Evolutionary conservation across 2,113 vertebrate genomes (phyloP), one percentile per base, ranked within the genome.

Genomic region (Connochaetes taurinus): DNA sequence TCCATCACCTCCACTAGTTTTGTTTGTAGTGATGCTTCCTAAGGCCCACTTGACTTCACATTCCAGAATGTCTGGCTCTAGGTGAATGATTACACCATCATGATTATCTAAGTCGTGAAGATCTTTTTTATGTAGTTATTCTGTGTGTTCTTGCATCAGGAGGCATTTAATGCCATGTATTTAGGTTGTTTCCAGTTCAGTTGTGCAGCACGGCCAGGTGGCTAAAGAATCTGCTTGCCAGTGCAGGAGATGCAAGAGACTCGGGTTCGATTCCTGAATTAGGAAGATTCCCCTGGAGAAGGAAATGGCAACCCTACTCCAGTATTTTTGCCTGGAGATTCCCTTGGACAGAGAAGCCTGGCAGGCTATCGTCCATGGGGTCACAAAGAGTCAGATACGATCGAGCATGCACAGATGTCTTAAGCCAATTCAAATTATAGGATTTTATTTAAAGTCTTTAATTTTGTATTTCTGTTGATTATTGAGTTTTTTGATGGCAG

Each of bases 401-500:
- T 25, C 25, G 36, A 74, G 36, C 67, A 74, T 74, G 36, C 67
- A 40, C 36, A 74, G 19, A 40, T 40, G 67, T 74, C 67, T 74
- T 74, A 74, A 40, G 67, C 19, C 67, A 74, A 33, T 78, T 80
- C 36, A 92, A 74, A 83, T 82, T 71, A 62, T 6, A 55, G n/a
- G 52, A 58, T 87, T 97, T 82, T 78, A 81, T 57, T 89, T 90
- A 67, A 92, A 45, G 17, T 87, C 36, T 87, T 96, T 67, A 45
- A 76, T 33, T 96, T 95, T 84, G 36, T 64, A 40, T 93, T 94
- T 90, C 29, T 92, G 9, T 29, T 95, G 52, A 92, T 19, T 60
- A 15, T 92, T 92, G 81, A 47, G 25, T 93, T 80, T 97, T 55
- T 91, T 93, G n/a, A 62, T 92, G 57, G 7, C 53, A 90, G 80